Evolutionary conservation across 1,140 invertebrate genomes (phyloP), one percentile per base, ranked within the genome.

Genomic region (Bombus fervidus): DNA sequence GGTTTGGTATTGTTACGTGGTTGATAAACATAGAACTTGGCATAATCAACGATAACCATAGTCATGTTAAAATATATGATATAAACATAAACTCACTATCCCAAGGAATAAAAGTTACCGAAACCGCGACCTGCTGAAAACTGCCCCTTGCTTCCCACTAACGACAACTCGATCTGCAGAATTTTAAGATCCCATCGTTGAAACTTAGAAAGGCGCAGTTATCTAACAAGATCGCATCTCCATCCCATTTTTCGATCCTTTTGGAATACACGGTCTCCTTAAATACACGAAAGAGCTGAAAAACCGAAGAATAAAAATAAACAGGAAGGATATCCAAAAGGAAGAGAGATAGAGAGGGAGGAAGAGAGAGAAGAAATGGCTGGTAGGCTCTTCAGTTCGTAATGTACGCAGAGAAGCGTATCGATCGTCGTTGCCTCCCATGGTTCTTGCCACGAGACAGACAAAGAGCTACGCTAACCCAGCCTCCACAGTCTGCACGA

Each of bases 381-480:
- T 92, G 73, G 94, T 93, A 68, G 91, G 87, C 89, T 93, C 91
- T 95, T 93, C 75, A 79, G 41, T 86, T 86, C 87, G 90, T 77
- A 88, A 85, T 86, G 82, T 91, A 95, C 93, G 92, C 87, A 91
- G 92, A 91, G 92, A 78, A 73, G 83, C 81, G 82, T 90, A 90
- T 90, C 89, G 89, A 90, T 90, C 89, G 85, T 68, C 84, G 71
- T 89, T 84, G 85, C 72, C 85, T 86, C 68, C 81, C 84, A 77
- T 79, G 88, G 64, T 89, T 85, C 88, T 85, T 86, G 81, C 74
- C 68, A 64, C 77, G 93, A 93, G 93, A 92, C 94, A 91, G 93
- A 93, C 93, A 93, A 95, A 94, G 89, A 95, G 94, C 94, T 95
- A 93, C 92, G 93, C 89, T 93, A 94, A 91, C 93, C 94, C 75